Percentiles rank a stretch among this genome's conserved stretches.
These are phyloP conservation scores for Smutsia gigantea DNA, from an alignment of 2,797 vertebrate species.

Conservation along the genomic window DNA sequence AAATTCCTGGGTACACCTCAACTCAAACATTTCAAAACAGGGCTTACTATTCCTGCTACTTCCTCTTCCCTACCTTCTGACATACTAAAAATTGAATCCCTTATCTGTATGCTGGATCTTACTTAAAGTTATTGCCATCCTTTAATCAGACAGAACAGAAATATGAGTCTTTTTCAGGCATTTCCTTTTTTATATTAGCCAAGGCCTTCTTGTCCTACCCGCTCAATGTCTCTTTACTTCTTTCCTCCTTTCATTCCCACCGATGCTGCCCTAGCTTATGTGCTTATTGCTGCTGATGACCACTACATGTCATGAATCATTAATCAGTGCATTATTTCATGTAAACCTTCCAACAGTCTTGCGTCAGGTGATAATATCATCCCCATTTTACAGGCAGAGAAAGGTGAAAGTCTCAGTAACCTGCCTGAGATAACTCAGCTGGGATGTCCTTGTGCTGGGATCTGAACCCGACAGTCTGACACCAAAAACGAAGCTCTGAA, in stretches of 20 bases:
- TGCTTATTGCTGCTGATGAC: background rate
- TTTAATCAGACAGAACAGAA: slow-evolving; percentile 26
- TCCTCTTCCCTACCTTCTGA: background rate
- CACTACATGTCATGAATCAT: background rate
- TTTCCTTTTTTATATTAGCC: background rate
- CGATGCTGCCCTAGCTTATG: background rate
- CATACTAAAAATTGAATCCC: background rate
- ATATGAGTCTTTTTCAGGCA: background rate
- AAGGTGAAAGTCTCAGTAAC: background rate
- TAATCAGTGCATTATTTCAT: background rate
- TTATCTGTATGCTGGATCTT: background rate
- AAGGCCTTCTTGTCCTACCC: background rate
- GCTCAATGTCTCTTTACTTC: background rate
- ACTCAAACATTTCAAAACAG: slow-evolving; percentile 5
- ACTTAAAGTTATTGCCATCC: background rate
- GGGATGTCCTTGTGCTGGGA: background rate
- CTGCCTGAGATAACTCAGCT: background rate
- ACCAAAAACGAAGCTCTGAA: background rate
- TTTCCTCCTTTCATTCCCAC: background rate
- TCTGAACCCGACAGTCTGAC: background rate
- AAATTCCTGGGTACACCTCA: background rate
- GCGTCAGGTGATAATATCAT: background rate
- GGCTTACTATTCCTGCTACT: background rate
- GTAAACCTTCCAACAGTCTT: background rate
- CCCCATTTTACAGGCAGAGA: background rate